A percentile compares a stretch with the other conserved stretches of the same genome.
These are phyloP conservation scores for Shargacucullia verbasci DNA, from an alignment of 2,888 invertebrate genomes.

Conservation along the genomic window DNA sequence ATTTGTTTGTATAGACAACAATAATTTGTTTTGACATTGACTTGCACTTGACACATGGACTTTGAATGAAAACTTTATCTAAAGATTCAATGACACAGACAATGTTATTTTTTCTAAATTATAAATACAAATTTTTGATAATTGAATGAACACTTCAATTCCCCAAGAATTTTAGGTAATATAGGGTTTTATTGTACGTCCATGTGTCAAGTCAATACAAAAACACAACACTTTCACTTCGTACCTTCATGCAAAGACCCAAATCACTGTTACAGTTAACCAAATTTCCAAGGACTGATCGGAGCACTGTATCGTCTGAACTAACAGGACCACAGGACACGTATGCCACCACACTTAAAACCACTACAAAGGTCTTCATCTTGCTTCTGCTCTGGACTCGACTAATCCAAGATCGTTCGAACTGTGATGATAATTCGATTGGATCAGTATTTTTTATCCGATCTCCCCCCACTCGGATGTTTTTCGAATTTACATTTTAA, in stretches of 20 bases:
- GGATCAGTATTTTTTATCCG: constrained; percentile 84
- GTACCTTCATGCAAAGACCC: constrained; percentile 83
- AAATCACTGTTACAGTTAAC: constrained; percentile 84
- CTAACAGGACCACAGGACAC: constrained; percentile 73
- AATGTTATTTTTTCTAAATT: no score
- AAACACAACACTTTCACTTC: constrained; percentile 55
- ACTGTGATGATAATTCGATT: constrained; percentile 81
- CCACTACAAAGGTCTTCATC: constrained; percentile 79
- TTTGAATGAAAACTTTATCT: background rate
- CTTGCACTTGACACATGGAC: constrained; percentile 32
- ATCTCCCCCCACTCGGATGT: constrained; percentile 79
- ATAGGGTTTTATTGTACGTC: constrained; percentile 9
- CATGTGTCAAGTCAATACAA: constrained; percentile 23
- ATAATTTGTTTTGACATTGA: background rate
- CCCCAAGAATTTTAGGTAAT: background rate
- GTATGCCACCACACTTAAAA: constrained; percentile 73
- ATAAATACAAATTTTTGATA: background rate
- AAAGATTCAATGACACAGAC: constrained; percentile 1
- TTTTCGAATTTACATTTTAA: constrained; percentile 82
- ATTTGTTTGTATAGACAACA: background rate
- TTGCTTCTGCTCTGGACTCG: constrained; percentile 56
- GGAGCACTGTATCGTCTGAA: constrained; percentile 76
- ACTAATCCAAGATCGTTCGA: constrained; percentile 75
- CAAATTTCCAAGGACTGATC: constrained; percentile 73
- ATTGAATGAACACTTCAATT: constrained; percentile 2